Base-by-base conservation (phyloP, 1,140 invertebrate species). In the Cyphomyrmex costatus region DNA sequence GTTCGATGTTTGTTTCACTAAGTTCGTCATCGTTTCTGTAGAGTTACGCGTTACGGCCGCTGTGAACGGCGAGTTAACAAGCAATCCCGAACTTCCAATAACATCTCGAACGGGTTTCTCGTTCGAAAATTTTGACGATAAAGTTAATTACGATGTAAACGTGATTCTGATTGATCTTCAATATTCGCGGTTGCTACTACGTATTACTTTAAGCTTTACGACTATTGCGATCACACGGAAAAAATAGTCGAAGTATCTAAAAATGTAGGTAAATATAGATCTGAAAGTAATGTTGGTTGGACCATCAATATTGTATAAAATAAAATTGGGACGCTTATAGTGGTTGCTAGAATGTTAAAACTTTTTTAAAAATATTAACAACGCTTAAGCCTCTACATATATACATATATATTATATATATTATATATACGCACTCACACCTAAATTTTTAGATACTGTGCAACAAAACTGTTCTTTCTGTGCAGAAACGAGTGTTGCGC, bases 1-100 rank as follows among this genome's bases (percentile, higher is more conserved):
- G 36, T 83, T 60, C 79, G 79, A 83, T 83, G 79, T 83, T 83
- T 83, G 70, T 74, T 60, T 74, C 68, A 19, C 19, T 36, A 16
- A 82, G 66, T 70, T 82, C 66, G 78, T 73, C 79, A 73, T 56
- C 78, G 65, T 82, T 73, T 58, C 68, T 30, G 24, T 36, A 16
- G 27, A 83, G 36, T 74, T 83, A 60, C 42, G 53, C 53, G 68
- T 74, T 73, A 49, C 65, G 46, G 27, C 46, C 46, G 42, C 46
- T 27, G 53, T 33, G 19, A 73, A 33, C 36, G 51, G 36, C 33
- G 51, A 60, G 53, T 46, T 83, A 83, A 74, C 79, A 49, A 51
- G 79, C 79, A 73, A 74, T 83, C 21, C 68, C 21, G 24, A 74
- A 73, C 79, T 74, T 74, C 7, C 79, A 60, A 49, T 74, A 46